Evolutionary conservation across 1,140 invertebrate species (phyloP).

Genomic region (Brachionus koreanus): DNA sequence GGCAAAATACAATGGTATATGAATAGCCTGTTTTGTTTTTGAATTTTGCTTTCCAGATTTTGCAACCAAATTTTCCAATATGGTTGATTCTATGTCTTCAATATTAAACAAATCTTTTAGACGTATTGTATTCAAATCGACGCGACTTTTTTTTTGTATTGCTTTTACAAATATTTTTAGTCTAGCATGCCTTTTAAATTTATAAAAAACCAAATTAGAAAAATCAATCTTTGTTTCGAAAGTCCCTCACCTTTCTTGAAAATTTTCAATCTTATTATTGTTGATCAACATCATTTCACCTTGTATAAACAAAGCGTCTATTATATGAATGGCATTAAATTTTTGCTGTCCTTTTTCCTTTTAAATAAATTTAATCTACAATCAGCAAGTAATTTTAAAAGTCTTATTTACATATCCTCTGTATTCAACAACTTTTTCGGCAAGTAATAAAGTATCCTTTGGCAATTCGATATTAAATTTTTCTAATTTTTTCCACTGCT

Average conservation of each 20-base stretch:
- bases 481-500: slow-evolving; percentile 25
- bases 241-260: not conserved
- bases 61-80: not conserved
- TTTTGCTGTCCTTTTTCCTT: slow-evolving; percentile 14
- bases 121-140: slow-evolving; percentile 1
- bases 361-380: not conserved
- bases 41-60: not conserved
- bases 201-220: not conserved
- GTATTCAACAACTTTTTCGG: slow-evolving; percentile 26
- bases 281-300: slow-evolving; percentile 35
- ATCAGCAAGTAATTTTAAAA: not conserved
- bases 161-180: slow-evolving; percentile 33
- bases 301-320: slow-evolving; percentile 40
- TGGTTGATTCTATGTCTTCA: not conserved
- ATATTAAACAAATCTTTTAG: slow-evolving; percentile 31
- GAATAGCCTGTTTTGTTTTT: not conserved
- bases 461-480: slow-evolving; percentile 40
- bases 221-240: not conserved
- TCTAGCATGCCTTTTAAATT: not conserved
- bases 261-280: not conserved
- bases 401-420: not conserved
- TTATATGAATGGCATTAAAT: slow-evolving; percentile 21
- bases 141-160: slow-evolving; percentile 22
- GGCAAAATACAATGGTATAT: slow-evolving; percentile 14
- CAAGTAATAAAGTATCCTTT: slow-evolving; percentile 18